Evolutionary conservation across 2,888 invertebrate genomes (phyloP), one percentile per base, ranked within the genome.

Genomic region (Acleris sparsana): DNA sequence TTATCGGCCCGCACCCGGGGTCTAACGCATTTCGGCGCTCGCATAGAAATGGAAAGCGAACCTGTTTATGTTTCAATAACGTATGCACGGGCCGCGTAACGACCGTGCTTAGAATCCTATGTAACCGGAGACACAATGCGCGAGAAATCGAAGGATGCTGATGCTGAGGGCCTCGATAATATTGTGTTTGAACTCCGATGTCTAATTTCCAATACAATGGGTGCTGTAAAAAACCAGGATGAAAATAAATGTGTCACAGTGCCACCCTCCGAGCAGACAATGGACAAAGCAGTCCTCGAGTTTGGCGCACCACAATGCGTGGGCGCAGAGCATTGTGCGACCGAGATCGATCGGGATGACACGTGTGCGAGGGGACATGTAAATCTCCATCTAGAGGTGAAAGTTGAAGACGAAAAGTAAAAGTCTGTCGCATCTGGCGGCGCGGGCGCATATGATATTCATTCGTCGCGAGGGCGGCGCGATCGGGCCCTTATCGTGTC

Each of bases 201-300:
- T 91, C 89, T 90, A 89, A 90, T 91, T 89, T 88, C 82, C 88
- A 89, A 91, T 88, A 92, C 92, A 92, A 92, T 92, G 89, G 89
- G 82, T 79, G 80, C 80, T 73, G 84, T 87, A 89, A 91, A 92
- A 91, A 90, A 89, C 84, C 86, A 80, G 86, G 86, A 87, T 83
- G 70, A 86, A 88, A 89, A 91, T 89, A 90, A 90, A 90, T 89
- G 90, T 92, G 92, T 92, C 92, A 88, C 89, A 89, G 89, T 84
- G 89, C 89, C 91, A 92, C 92, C 92, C 91, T 86, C 77, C 77
- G 79, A 73, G 79, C 86, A 87, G 79, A 92, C 91, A 91, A 92
- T 90, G 91, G 82, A 88, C 90, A 88, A 89, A 89, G 86, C 84
- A 81, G 79, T 77, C 84, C 80, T 82, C 78, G 80, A 72, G 81